These are phyloP conservation scores for Noctilio leporinus DNA, from an alignment of 2,113 vertebrate species.

Conservation along the genomic window DNA sequence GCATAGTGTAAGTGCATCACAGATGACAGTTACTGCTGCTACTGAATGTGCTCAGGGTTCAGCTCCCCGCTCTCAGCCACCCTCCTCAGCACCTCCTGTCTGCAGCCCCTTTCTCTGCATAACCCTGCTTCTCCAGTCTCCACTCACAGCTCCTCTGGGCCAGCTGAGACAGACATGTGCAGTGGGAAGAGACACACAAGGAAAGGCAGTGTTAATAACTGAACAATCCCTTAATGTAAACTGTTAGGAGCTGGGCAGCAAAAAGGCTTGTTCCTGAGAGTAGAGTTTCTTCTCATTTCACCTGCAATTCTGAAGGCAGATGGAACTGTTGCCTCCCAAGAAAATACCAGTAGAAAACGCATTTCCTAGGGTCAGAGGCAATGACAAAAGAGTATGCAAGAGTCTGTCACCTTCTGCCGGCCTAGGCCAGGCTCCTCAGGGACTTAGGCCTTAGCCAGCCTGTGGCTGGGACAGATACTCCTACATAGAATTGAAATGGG, in stretches of 20 bases:
- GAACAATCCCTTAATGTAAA: background rate
- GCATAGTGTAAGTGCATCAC: background rate
- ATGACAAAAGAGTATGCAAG: background rate
- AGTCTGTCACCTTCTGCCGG: background rate
- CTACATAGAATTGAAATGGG: background rate
- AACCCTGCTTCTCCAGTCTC: background rate
- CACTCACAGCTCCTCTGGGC: background rate
- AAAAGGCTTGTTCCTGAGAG: background rate
- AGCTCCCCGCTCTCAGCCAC: background rate
- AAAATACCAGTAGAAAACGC: background rate
- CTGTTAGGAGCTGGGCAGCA: background rate
- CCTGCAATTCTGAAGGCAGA: background rate
- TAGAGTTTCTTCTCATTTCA: background rate
- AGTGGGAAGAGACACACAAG: background rate
- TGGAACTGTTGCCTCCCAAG: too few species aligned
- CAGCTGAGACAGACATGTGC: rapidly evolving
- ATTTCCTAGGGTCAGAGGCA: background rate
- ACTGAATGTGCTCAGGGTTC: background rate
- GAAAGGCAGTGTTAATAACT: background rate
- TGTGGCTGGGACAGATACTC: background rate
- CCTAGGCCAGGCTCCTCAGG: rapidly evolving
- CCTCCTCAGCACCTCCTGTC: background rate
- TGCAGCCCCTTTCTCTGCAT: background rate
- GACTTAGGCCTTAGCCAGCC: background rate
- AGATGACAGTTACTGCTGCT: too few species aligned